phyloP scores from a whole-genome alignment of 2,797 vertebrate species.

The Takifugu rubripes region DNA sequence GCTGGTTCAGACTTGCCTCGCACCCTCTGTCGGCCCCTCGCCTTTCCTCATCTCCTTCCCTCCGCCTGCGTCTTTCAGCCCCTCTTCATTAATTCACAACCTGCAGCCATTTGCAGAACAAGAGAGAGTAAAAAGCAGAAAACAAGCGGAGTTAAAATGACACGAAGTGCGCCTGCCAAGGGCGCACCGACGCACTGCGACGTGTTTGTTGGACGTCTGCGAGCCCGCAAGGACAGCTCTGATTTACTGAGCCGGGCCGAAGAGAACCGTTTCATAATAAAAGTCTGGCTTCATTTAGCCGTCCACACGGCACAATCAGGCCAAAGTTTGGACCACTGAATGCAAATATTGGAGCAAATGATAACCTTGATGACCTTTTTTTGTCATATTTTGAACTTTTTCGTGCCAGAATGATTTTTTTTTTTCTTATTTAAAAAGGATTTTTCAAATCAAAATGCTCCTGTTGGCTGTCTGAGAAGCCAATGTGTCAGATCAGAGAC shows the following conservation, averaged over 20 bases:
- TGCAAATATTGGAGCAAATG: too few relatives aligned
- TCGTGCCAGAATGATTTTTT: too few relatives aligned
- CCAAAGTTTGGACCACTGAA: too few relatives aligned
- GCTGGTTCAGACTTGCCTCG: slow-evolving; percentile 35
- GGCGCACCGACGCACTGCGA: not conserved
- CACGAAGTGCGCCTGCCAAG: slow-evolving; percentile 14
- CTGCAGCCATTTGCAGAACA: slow-evolving; percentile 36
- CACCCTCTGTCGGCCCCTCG: slow-evolving; percentile 12
- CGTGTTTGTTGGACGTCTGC: not conserved
- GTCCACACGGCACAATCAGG: too few relatives aligned
- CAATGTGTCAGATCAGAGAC: too few relatives aligned
- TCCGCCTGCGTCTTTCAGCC: slow-evolving; percentile 13
- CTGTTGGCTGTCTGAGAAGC: too few relatives aligned
- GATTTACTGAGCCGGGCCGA: too few relatives aligned
- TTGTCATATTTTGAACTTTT: too few relatives aligned
- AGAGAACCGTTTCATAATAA: not conserved
- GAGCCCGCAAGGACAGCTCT: not conserved
- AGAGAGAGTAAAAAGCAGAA: slow-evolving; percentile 18
- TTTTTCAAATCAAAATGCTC: too few relatives aligned
- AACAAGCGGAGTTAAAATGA: slow-evolving; percentile 29
- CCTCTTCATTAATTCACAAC: slow-evolving; percentile 56
- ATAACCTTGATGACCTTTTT: too few relatives aligned
- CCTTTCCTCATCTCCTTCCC: slow-evolving; percentile 3
- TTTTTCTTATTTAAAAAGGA: too few relatives aligned
- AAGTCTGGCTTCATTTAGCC: not conserved